A percentile compares a stretch with the other conserved stretches of the same genome.
These are phyloP conservation scores for Xiphias gladius DNA, from an alignment of 2,113 vertebrate genomes.

Conservation along the genomic window DNA sequence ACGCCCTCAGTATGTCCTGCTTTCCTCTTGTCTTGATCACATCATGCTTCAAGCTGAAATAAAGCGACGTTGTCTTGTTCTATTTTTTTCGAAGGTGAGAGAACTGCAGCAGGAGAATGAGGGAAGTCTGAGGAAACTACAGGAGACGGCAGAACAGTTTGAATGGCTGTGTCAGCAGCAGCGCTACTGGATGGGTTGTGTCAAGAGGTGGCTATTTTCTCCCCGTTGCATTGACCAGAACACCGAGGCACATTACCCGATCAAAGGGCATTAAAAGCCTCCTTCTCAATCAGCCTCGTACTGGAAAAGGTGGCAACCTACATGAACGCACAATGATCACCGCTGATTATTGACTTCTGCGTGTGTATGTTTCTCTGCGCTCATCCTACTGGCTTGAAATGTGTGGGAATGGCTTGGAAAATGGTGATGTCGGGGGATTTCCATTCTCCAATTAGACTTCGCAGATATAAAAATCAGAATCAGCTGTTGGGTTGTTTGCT, in stretches of 20 bases:
- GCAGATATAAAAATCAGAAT: no score
- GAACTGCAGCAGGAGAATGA: slow-evolving; percentile 75
- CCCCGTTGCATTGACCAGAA: not conserved
- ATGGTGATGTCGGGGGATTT: no score
- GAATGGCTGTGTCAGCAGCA: slow-evolving; percentile 85
- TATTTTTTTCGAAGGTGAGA: slow-evolving; percentile 44
- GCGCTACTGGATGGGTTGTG: slow-evolving; percentile 79
- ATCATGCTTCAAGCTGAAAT: slow-evolving; percentile 1
- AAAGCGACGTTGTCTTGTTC: slow-evolving; percentile 5
- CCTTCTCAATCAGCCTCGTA: not conserved
- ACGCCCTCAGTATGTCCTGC: not conserved
- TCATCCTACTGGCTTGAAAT: no score
- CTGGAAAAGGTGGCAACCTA: no score
- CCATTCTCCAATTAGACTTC: not conserved
- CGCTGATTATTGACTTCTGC: no score
- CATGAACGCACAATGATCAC: no score
- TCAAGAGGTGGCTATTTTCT: slow-evolving; percentile 75
- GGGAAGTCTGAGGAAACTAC: slow-evolving; percentile 77
- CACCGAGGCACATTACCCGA: not conserved
- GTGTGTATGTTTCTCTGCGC: no score
- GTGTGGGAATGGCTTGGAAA: no score
- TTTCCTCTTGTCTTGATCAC: slow-evolving; percentile 13
- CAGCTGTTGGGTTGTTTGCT: no score
- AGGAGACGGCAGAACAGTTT: slow-evolving; percentile 80
- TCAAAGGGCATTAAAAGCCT: not conserved